Percentiles rank a stretch among this genome's conserved stretches.
Conservation (phyloP, 2,888 invertebrate species). For the Eupeodes luniger region DNA sequence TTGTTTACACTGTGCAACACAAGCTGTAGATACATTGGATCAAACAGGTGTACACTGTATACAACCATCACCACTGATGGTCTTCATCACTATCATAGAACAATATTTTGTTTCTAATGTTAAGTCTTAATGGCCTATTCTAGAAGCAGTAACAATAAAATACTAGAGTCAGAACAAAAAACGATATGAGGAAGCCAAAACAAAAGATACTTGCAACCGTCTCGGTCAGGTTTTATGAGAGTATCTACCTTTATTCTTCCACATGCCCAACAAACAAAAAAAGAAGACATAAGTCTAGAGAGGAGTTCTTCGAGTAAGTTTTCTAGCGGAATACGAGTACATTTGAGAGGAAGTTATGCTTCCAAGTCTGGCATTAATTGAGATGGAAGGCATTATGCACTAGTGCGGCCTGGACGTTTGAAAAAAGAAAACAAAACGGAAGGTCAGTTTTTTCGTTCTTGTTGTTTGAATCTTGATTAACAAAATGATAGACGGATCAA, state of each 20-base stretch:
- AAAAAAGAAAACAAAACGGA: constrained; percentile 28
- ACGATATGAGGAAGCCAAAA: constrained; percentile 64
- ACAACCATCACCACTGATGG: constrained; percentile 43
- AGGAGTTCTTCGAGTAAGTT: constrained; percentile 33
- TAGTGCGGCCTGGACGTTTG: background rate
- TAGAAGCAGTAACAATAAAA: constrained; percentile 55
- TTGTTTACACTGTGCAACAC: constrained; percentile 60
- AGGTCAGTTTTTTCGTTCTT: constrained; percentile 28
- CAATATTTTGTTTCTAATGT: constrained; percentile 72
- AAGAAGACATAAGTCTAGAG: constrained; percentile 10
- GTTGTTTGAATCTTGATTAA: background rate
- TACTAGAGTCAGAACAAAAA: constrained; percentile 25
- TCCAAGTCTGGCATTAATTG: constrained; percentile 62
- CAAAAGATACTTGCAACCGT: constrained; percentile 52
- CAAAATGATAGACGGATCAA: background rate
- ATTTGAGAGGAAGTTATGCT: constrained; percentile 69
- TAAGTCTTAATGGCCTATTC: constrained; percentile 54
- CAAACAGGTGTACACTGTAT: constrained; percentile 30
- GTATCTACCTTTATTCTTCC: constrained; percentile 5
- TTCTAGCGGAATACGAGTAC: constrained; percentile 44
- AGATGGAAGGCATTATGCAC: constrained; percentile 35
- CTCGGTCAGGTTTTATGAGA: constrained; percentile 46
- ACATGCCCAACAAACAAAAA: background rate
- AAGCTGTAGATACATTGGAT: constrained; percentile 27
- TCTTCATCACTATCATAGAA: constrained; percentile 31